Base-by-base conservation (phyloP, 2,113 vertebrate genomes). In the Pantherophis guttatus region DNA sequence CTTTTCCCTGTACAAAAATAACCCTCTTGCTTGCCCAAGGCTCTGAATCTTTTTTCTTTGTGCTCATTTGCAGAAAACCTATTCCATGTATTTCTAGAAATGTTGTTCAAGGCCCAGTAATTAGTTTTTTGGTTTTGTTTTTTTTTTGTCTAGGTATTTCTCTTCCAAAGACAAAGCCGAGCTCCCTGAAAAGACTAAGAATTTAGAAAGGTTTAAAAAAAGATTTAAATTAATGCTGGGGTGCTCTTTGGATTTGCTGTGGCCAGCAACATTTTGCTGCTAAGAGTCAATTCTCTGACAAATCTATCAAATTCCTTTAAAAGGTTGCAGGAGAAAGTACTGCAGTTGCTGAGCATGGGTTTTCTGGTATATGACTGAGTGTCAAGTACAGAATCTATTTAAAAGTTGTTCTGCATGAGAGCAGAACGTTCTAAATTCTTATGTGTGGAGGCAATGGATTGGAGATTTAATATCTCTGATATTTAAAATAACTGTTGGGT, bases 81-180 rank as follows among this genome's bases (percentile, higher is more conserved):
- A 90, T 94, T 96, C 96, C 55, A 96, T 94, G 59, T 75, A 93
- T 21, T 53, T 85, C 87, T 4, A 48, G 87, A 97, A 96, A 92
- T 94, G 8, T 89, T 88, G 95, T 93, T 95, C 94, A 0, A 8
- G 95, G 89, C 39, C 15, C 95, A 91, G 95, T 92, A 95, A 91
- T 93, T 96, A 65, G 90, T 85, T 90, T 59, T 21, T 33, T 33
- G 33, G 52, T 33, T 33, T 39, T 39, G 1, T 39, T 96, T 23
- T 96, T 21, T 12, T 57, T 17, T 59, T 23, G 7, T 57, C 26
- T 92, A 93, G 92, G 93, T 94, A 94, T 91, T 52, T 89, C 50
- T 81, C 4, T 93, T 58, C 93, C 39, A 39, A 33, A 95, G 70
- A 58, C 44, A 92, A 94, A 94, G 88, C 88, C 39, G 87, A 24